Evolutionary conservation across 2,113 vertebrate species (phyloP).

Genomic region (Platycercus adscitus): DNA sequence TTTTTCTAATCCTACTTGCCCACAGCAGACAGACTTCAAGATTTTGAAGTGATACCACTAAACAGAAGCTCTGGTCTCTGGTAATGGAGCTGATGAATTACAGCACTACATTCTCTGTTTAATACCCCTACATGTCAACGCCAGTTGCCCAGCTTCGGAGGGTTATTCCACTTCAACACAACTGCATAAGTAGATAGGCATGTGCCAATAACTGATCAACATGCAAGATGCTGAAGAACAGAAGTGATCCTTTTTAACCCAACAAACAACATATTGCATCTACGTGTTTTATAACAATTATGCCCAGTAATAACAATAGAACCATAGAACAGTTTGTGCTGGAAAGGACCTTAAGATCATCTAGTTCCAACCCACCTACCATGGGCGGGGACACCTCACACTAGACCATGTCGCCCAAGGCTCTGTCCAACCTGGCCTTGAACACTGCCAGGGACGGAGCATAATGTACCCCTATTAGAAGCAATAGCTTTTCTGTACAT

Average conservation of each 20-base stretch:
- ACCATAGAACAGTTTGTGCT: background rate
- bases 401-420: background rate
- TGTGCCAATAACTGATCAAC: background rate
- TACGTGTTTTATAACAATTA: background rate
- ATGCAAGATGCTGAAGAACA: background rate
- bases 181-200: background rate
- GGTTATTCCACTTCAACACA: background rate
- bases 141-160: background rate
- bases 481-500: background rate
- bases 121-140: fast-evolving
- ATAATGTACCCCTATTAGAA: background rate
- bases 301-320: background rate
- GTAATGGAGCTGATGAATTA: background rate
- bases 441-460: background rate
- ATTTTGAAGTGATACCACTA: background rate
- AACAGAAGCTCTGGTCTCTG: background rate
- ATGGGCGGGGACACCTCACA: background rate
- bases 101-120: background rate
- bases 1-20: background rate
- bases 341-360: background rate
- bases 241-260: background rate
- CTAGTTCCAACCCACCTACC: background rate
- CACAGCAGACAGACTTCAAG: background rate
- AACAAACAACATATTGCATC: background rate
- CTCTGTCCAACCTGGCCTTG: background rate